phyloP scores from a whole-genome alignment of 1,140 invertebrate genomes.

The Globodera rostochiensis region DNA sequence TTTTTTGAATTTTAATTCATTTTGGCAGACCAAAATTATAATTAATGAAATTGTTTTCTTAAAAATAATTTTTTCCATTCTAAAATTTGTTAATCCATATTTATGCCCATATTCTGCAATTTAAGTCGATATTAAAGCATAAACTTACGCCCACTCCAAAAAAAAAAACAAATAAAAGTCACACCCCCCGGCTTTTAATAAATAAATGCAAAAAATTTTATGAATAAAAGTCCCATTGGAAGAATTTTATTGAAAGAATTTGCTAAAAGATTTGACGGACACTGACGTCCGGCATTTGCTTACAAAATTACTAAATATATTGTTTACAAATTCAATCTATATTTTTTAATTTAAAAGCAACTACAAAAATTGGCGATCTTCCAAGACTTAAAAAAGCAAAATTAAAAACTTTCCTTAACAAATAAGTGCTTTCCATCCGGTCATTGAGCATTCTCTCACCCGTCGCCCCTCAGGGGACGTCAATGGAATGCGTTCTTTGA shows the following conservation, averaged over 20 bases:
- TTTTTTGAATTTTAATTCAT: neutral
- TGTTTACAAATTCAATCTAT: neutral
- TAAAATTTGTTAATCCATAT: neutral
- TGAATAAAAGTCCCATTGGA: too few species aligned
- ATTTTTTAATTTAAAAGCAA: neutral
- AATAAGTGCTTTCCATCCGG: neutral
- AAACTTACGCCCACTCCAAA: neutral
- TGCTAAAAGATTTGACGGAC: too few species aligned
- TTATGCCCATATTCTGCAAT: neutral
- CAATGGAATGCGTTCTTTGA: neutral
- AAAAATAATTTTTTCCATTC: neutral
- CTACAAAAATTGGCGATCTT: neutral
- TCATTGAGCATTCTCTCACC: too few species aligned
- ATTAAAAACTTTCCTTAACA: neutral
- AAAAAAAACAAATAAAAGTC: neutral
- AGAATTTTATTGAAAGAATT: too few species aligned
- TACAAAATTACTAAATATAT: too few species aligned
- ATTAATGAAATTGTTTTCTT: neutral
- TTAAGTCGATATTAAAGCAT: neutral
- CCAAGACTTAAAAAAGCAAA: neutral
- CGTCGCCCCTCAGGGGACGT: neutral
- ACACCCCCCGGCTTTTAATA: too few species aligned
- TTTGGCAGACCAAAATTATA: neutral
- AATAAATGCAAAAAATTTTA: too few species aligned
- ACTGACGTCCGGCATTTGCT: too few species aligned